Conservation (phyloP, 2,888 invertebrate species). For the Thysanoteuthis rhombus region DNA sequence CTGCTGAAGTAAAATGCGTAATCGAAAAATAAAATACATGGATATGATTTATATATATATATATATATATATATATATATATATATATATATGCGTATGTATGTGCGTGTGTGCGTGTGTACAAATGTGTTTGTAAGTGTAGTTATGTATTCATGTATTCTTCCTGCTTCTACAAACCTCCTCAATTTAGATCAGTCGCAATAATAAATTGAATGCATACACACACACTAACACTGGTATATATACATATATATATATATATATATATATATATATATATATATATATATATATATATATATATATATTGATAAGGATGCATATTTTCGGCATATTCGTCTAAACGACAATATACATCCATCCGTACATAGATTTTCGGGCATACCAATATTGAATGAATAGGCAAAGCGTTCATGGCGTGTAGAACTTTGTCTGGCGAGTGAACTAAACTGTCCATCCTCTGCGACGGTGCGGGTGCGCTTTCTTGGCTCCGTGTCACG, state of each 20-base stretch:
- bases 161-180: too few relatives aligned
- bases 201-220: too few relatives aligned
- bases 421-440: background rate
- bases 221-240: background rate
- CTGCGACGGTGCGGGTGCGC: background rate
- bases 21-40: too few relatives aligned
- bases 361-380: background rate
- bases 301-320: background rate
- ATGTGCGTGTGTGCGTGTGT: background rate
- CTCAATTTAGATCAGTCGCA: too few relatives aligned
- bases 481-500: conserved; percentile 12
- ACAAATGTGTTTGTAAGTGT: background rate
- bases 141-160: background rate
- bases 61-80: too few relatives aligned
- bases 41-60: too few relatives aligned
- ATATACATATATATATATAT: background rate
- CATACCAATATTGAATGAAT: background rate
- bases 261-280: background rate
- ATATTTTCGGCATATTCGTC: background rate
- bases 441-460: background rate
- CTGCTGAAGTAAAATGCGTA: too few relatives aligned
- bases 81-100: too few relatives aligned
- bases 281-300: too few relatives aligned
- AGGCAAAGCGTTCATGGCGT: background rate
- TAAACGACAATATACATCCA: background rate